These are phyloP conservation scores for Chrysina gloriosa DNA, from an alignment of 2,888 invertebrate species.

Conservation along the genomic window DNA sequence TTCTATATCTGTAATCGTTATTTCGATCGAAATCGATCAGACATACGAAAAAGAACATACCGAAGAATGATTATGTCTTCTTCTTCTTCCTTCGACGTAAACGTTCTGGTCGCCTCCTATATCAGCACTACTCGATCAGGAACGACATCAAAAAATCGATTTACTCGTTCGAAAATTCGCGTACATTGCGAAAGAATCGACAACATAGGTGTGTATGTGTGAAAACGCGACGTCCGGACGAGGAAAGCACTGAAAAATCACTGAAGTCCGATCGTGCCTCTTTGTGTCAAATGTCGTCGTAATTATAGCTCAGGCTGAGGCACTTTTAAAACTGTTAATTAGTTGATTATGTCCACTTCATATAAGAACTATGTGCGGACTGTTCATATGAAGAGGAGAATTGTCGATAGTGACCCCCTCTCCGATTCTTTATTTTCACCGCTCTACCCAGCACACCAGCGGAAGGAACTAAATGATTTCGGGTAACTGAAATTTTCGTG, in stretches of 20 bases:
- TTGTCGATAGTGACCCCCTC: slow-evolving; percentile 52
- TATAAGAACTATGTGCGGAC: slow-evolving; percentile 53
- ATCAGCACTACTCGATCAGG: slow-evolving; percentile 20
- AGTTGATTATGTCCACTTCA: slow-evolving; percentile 53
- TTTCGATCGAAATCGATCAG: neutral
- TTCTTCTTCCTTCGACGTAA: neutral
- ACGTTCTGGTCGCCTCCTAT: neutral
- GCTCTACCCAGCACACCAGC: slow-evolving; percentile 42
- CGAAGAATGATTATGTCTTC: slow-evolving; percentile 4
- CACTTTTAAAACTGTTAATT: slow-evolving; percentile 51
- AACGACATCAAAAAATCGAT: slow-evolving; percentile 20
- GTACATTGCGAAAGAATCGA: slow-evolving; percentile 15
- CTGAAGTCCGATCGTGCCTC: neutral
- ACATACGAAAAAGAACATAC: neutral
- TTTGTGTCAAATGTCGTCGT: neutral
- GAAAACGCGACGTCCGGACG: neutral
- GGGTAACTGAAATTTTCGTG: slow-evolving; percentile 39
- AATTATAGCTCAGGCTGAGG: slow-evolving; percentile 30
- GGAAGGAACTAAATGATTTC: slow-evolving; percentile 42
- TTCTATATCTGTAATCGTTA: neutral
- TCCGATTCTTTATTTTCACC: slow-evolving; percentile 54
- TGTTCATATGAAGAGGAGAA: slow-evolving; percentile 54
- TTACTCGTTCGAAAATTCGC: slow-evolving; percentile 12
- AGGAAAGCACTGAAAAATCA: slow-evolving; percentile 29
- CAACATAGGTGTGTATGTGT: slow-evolving; percentile 29